Evolutionary conservation across 2,888 invertebrate genomes (phyloP).

Genomic region (Allygus modestus): DNA sequence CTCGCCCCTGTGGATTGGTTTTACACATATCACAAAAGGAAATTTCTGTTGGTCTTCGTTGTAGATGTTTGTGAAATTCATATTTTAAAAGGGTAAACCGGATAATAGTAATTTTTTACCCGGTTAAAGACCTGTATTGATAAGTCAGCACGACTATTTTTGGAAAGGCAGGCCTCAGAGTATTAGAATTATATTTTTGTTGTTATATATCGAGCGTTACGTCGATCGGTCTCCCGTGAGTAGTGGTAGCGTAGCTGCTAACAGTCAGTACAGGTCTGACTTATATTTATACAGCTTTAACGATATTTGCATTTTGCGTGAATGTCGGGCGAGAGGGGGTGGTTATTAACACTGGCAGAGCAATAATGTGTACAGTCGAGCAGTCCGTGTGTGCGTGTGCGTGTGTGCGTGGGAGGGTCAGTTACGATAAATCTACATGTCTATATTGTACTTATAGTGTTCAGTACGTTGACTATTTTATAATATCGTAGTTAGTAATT

Average conservation of each 20-base stretch:
- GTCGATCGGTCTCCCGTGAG: background rate
- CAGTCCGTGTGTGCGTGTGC: background rate
- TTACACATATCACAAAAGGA: constrained; percentile 44
- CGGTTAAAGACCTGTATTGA: constrained; percentile 28
- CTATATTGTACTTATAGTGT: constrained; percentile 58
- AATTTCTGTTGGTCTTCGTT: background rate
- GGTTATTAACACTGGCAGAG: constrained; percentile 18
- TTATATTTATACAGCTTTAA: constrained; percentile 53
- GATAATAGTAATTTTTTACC: constrained; percentile 10
- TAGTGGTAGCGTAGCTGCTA: background rate
- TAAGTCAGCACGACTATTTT: background rate
- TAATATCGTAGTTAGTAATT: constrained; percentile 49
- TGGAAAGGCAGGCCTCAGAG: background rate
- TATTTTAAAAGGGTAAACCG: background rate
- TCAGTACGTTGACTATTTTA: constrained; percentile 56
- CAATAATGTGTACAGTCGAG: constrained; percentile 32
- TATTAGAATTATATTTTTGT: constrained; percentile 12
- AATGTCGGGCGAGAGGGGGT: background rate
- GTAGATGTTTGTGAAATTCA: constrained; percentile 15
- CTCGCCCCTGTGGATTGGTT: constrained; percentile 11
- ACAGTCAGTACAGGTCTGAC: constrained; percentile 50
- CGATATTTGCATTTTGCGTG: constrained; percentile 47
- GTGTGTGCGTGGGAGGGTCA: constrained; percentile 12
- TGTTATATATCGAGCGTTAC: background rate
- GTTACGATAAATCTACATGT: constrained; percentile 41